Evolutionary conservation across 1,140 invertebrate genomes (phyloP).

Genomic region (Drosophila navojoa): DNA sequence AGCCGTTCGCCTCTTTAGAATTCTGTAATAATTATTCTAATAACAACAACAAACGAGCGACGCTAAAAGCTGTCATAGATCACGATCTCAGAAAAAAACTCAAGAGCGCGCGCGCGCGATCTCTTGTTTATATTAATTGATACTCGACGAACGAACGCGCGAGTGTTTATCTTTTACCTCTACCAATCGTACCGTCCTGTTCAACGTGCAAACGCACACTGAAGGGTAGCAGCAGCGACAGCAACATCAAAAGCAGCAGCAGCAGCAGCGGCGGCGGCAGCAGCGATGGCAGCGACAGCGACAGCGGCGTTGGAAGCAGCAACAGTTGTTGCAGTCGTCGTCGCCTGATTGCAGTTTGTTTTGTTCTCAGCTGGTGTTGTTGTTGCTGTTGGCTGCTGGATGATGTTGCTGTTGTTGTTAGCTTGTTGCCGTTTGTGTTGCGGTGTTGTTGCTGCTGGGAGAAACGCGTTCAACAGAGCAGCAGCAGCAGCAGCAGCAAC

Average conservation of each 20-base stretch:
- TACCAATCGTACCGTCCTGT: constrained; percentile 58
- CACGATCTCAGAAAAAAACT: constrained; percentile 16
- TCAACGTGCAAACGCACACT: constrained; percentile 78
- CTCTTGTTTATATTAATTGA: constrained; percentile 19
- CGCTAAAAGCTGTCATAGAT: constrained; percentile 50
- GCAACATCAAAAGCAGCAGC: constrained; percentile 48
- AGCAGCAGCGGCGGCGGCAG: constrained; percentile 22
- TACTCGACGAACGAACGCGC: neutral
- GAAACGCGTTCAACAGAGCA: constrained; percentile 61
- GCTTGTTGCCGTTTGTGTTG: constrained; percentile 57
- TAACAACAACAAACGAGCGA: constrained; percentile 23
- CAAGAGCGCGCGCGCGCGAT: constrained; percentile 7
- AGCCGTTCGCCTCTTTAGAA: constrained; percentile 17
- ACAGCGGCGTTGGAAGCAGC: constrained; percentile 3
- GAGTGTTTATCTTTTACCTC: constrained; percentile 35
- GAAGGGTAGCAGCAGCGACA: constrained; percentile 58
- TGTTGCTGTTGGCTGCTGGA: constrained; percentile 37
- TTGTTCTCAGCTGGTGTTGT: constrained; percentile 69
- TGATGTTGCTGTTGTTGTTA: constrained; percentile 46
- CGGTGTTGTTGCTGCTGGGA: constrained; percentile 46
- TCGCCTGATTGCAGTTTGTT: constrained; percentile 74
- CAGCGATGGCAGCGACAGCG: constrained; percentile 25
- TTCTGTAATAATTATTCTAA: constrained; percentile 35
- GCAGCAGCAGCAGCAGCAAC: constrained; percentile 10
- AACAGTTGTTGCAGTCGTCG: constrained; percentile 53